A percentile compares a stretch with the other conserved stretches of the same genome.
These are phyloP conservation scores for Gerosis bhagava DNA, from an alignment of 2,888 invertebrate species.

Conservation along the genomic window DNA sequence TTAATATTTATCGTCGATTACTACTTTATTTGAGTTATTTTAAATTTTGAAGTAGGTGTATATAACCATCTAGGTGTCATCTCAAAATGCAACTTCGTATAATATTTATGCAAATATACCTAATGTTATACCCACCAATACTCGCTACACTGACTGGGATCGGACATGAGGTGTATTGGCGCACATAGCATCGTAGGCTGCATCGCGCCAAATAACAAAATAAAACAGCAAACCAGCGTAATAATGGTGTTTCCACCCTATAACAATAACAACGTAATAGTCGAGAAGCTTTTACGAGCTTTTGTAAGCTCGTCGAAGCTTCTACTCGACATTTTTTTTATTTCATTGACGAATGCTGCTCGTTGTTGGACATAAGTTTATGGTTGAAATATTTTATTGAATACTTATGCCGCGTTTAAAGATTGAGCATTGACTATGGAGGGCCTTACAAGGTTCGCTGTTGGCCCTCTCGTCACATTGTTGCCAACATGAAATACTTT, in stretches of 20 bases:
- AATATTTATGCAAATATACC: not conserved
- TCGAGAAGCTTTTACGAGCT: slow-evolving; percentile 81
- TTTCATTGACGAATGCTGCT: slow-evolving; percentile 64
- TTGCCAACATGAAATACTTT: slow-evolving; percentile 53
- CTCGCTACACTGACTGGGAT: slow-evolving; percentile 4
- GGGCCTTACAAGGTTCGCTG: not conserved
- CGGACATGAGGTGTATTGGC: slow-evolving; percentile 11
- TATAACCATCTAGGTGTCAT: too few species aligned
- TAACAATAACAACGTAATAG: slow-evolving; percentile 82
- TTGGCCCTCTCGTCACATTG: slow-evolving; percentile 42
- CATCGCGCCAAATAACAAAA: slow-evolving; percentile 72
- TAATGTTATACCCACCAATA: too few species aligned
- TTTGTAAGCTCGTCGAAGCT: slow-evolving; percentile 79
- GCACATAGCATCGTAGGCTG: slow-evolving; percentile 39
- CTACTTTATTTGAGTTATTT: too few species aligned
- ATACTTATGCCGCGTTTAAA: slow-evolving; percentile 61
- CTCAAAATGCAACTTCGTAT: too few species aligned
- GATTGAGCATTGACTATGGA: slow-evolving; percentile 49
- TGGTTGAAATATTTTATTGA: slow-evolving; percentile 71
- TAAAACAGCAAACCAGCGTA: slow-evolving; percentile 69
- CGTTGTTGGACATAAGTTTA: slow-evolving; percentile 59
- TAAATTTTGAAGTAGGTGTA: too few species aligned
- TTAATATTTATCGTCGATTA: too few species aligned
- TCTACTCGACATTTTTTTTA: slow-evolving; percentile 76
- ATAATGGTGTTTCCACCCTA: slow-evolving; percentile 81